Evolutionary conservation across 2,888 invertebrate species (phyloP).

Genomic region (Podabrus alpinus): DNA sequence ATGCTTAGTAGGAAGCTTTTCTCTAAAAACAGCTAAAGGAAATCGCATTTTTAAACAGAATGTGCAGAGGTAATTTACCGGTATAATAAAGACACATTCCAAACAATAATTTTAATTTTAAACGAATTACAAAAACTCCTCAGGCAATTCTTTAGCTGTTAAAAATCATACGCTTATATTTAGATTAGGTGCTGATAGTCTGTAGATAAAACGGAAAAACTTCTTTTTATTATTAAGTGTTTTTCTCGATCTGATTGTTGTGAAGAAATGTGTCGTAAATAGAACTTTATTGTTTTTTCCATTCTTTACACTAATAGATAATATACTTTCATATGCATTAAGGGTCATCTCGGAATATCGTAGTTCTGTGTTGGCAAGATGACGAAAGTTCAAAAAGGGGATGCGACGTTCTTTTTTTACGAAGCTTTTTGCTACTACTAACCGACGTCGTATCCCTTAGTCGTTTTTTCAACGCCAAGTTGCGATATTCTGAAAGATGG

Average conservation of each 20-base stretch:
- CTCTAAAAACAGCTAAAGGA: slow-evolving; percentile 19
- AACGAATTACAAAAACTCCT: slow-evolving; percentile 2
- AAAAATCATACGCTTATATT: slow-evolving; percentile 23
- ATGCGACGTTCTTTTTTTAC: no score
- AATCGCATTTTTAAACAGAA: not conserved
- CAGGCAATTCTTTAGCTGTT: slow-evolving; percentile 26
- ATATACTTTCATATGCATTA: not conserved
- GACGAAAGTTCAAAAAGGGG: no score
- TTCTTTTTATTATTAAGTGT: slow-evolving; percentile 29
- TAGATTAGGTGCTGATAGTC: slow-evolving; percentile 29
- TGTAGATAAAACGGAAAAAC: slow-evolving; percentile 19
- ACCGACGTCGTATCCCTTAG: no score
- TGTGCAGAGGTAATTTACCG: not conserved
- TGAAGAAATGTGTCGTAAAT: slow-evolving; percentile 19
- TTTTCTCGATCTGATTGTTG: slow-evolving; percentile 31
- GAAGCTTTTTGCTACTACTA: no score
- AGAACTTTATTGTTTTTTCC: slow-evolving; percentile 6
- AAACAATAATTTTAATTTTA: slow-evolving; percentile 1
- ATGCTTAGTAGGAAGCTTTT: slow-evolving; percentile 25
- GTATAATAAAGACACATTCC: not conserved
- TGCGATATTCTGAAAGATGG: no score
- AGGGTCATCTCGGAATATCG: no score
- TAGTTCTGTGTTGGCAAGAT: no score
- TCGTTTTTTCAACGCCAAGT: no score
- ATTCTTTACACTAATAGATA: slow-evolving; percentile 18